A percentile compares a stretch with the other conserved stretches of the same genome.
These are phyloP conservation scores for Cremastinae sp. DNA, from an alignment of 2,888 invertebrate genomes.

Conservation along the genomic window DNA sequence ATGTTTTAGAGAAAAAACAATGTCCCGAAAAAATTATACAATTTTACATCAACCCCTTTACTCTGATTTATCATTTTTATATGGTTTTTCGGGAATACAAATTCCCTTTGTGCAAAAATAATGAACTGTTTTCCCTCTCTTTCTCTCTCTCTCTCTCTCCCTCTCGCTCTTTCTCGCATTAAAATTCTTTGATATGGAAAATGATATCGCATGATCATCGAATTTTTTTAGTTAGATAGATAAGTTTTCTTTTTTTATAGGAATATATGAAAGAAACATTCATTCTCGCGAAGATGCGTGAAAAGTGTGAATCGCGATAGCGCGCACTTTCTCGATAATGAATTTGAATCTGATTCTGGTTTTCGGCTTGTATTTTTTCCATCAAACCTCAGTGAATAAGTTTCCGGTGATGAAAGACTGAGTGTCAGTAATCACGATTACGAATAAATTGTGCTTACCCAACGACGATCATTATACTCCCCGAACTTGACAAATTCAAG, in stretches of 20 bases:
- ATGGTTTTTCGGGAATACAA: conserved; percentile 67
- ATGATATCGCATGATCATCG: conserved; percentile 64
- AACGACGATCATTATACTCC: conserved; percentile 71
- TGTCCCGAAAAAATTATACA: conserved; percentile 4
- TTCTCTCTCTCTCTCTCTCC: conserved; percentile 61
- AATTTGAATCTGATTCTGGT: conserved; percentile 34
- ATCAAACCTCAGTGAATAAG: conserved; percentile 48
- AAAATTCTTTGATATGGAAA: conserved; percentile 66
- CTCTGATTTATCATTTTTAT: conserved; percentile 77
- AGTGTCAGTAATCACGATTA: conserved; percentile 66
- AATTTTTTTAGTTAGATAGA: conserved; percentile 69
- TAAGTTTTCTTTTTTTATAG: conserved; percentile 66
- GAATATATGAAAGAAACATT: conserved; percentile 62
- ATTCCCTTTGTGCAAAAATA: conserved; percentile 67
- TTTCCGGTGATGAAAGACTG: conserved; percentile 49
- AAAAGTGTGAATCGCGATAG: conserved; percentile 54
- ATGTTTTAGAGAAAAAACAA: conserved; percentile 66
- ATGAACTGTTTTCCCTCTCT: conserved; percentile 46
- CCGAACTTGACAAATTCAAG: conserved; percentile 37
- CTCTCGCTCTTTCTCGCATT: conserved; percentile 45
- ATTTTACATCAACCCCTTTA: conserved; percentile 26
- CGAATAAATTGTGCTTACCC: conserved; percentile 68
- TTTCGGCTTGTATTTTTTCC: conserved; percentile 18
- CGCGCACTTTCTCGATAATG: conserved; percentile 38
- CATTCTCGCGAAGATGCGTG: conserved; percentile 67